Base-by-base conservation (phyloP, 2,113 vertebrate species). In the Hemicordylus capensis region DNA sequence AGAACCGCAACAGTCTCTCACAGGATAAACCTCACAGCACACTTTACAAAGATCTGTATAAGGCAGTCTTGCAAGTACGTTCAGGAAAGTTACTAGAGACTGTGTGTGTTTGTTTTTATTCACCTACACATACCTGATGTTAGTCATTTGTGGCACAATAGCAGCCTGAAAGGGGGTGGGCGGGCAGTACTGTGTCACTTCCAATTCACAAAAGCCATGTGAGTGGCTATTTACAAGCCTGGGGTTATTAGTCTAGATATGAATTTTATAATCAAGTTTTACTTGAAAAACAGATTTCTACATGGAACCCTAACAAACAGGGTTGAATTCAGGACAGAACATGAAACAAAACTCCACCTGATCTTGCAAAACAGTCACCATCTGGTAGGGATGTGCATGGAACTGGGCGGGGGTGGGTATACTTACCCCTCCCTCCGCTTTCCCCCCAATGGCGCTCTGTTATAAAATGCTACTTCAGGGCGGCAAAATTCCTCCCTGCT, bases 251-350 rank as follows among this genome's bases (percentile, higher is more conserved):
- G 12, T 24, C 28, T 3, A 46, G 19, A 64, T 51, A 42, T n/a
- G 6, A 63, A 61, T 37, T 46, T 4, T 22, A 59, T 22, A 34
- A 0, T 42, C 31, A 3, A 58, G 37, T 26, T 39, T 28, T 59
- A 4, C 0, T 1, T 3, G 5, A 24, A 34, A 80, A 74, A 80
- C 22, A 31, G 3, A 28, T 22, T 8, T 80, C 46, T 39, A 77
- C 44, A 37, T 61, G 7, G 42, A 63, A 51, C 67, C 80, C 31
- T 24, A 54, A 24, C 24, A 59, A 80, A 64, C 15, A 7, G n/a
- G 19, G 17, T 1, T 0, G 24, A 46, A 74, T 0, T 46, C 1
- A 28, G 15, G 3, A 2, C 24, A 0, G 34, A 34, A 46, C 24
- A 7, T 37, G 3, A 51, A 4, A 51, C 44, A 67, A 80, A 79